Evolutionary conservation across 2,113 vertebrate genomes (phyloP), one percentile per base, ranked within the genome.

Genomic region (Bagarius yarrelli): DNA sequence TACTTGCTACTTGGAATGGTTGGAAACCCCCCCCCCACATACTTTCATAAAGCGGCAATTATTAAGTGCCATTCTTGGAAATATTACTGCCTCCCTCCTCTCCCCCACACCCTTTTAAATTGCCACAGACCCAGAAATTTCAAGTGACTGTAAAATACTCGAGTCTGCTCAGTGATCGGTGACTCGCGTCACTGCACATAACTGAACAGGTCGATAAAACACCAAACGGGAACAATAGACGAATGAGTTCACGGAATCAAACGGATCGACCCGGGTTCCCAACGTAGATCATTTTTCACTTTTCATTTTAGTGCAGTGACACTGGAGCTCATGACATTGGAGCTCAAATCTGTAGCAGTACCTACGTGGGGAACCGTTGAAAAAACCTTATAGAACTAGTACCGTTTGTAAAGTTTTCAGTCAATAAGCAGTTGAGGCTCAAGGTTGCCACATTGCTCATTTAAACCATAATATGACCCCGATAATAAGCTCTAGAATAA

Each of bases 181-280:
- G 56, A 40, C 3, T 4, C 36, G 21, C 55, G 64, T 78, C 52
- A 25, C 73, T 67, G 30, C 23, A 61, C 47, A 73, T 73, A 13
- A 61, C n/a, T 27, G 34, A 67, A 47, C 9, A 19, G 47, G 77
- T 52, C 60, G 19, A 64, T 72, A 61, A 40, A 78, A 83, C 70
- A 36, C 69, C 9, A 57, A 36, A 76, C 69, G 47, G 57, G 21
- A 40, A 4, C 50, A 21, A 76, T 34, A 53, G 44, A 50, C 52
- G 69, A 32, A 67, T 76, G n/a, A 21, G 47, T 40, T 81, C 44
- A 64, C 8, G 11, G 11, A 64, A 21, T 64, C 61, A 13, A 34
- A 25, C 32, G 4, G 4, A 59, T 14, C 16, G 12, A 19, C 19
- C 32, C 61, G 5, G 18, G 16, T 21, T 64, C 4, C 32, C 19